Evolutionary conservation across 2,888 invertebrate species (phyloP), one percentile per base, ranked within the genome.

Genomic region (Thumatha senex): DNA sequence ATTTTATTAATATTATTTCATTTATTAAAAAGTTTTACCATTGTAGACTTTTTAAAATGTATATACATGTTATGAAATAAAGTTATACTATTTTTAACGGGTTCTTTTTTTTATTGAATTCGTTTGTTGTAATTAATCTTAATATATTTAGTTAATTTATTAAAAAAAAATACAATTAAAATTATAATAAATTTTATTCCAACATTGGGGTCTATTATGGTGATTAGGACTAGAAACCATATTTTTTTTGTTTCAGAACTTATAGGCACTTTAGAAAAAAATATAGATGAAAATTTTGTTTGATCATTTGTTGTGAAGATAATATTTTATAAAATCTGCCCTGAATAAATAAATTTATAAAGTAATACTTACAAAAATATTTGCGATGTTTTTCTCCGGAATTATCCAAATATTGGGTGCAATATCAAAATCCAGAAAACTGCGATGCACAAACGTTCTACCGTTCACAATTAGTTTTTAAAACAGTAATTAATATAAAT

Each of bases 321-420:
- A 13, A 9, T 31, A 48, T 54, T 57, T 51, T 49, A 46, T 44
- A 36, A 47, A 51, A 36, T 46, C 48, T 34, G 47, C 40, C 45
- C 18, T 46, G 41, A 0, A 35, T 53, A 58, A 55, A 49, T 38
- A 46, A 40, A 30, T 40, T 44, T n/a, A 45, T 62, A 57, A 64
- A n/a, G 18, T 71, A 58, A 83, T 89, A 90, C 91, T 90, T 85
- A 91, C 91, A 71, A 84, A 91, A 91, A 90, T 91, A 90, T 89
- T 91, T 91, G 90, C 91, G 85, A 86, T 77, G 74, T 86, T 81
- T 61, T 72, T 80, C 72, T 80, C 76, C 75, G 86, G 86, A 90
- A 89, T 87, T 91, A 90, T 90, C 91, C 90, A 89, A 89, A 85
- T 84, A 66, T 80, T 77, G 85, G 81, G 78, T 80, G 82, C 73